Base-by-base conservation (phyloP, 2,888 invertebrate species). In the Zaprionus obscuricornis region DNA sequence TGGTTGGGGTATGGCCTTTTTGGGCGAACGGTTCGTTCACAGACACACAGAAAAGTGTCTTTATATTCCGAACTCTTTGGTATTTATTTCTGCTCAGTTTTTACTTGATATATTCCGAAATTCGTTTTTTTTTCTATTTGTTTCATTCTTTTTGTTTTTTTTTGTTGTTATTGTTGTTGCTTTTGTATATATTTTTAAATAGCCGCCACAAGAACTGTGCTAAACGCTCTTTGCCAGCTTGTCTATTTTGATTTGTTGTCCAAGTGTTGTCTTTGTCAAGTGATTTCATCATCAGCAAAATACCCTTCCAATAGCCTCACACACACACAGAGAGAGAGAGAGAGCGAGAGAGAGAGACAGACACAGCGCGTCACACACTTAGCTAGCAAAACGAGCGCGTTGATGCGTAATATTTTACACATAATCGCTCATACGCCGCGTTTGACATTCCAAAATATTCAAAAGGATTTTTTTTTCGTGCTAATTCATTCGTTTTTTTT, bases 211-310 rank as follows among this genome's bases (percentile, higher is more conserved):
- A 76, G 82, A 81, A 81, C 73, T 81, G 82, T 81, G 82, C 79
- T 81, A 81, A 79, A 77, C 76, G 73, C 79, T 79, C 77, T 82
- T 70, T 37, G 63, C 77, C 82, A 77, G 70, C 70, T 77, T 79
- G 79, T 81, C 79, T 81, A 81, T 81, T 81, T 81, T 81, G 81
- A 81, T 81, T 81, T 81, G 79, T 81, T 81, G 81, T 81, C 81
- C 81, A 81, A 81, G 77, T 82, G 82, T 76, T 59, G 69, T 72
- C 72, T 69, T 55, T 63, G 69, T 72, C 66, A 66, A 69, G 72
- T 66, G 66, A 72, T 72, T 69, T 72, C 72, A 73, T 72, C 73
- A 67, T 65, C 55, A 51, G 24, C 54, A 40, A 16, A 58, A 47
- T 49, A 47, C 6, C 29, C 16, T 27, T 11, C 8, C 7, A 10